Base-by-base conservation (phyloP, 2,797 vertebrate species). In the Podarcis siculus region DNA sequence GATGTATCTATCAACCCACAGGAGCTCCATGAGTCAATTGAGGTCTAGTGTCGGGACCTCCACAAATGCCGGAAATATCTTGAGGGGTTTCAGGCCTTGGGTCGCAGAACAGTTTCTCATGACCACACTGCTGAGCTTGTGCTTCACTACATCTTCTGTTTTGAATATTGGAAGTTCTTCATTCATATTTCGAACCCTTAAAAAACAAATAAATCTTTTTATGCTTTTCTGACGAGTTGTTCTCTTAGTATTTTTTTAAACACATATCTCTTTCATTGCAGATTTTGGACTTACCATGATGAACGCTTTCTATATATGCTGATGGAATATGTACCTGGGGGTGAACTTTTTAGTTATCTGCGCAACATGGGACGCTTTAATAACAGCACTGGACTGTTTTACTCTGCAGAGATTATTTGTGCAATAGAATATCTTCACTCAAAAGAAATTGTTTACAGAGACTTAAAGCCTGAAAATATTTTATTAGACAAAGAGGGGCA, bases 401-500 rank as follows among this genome's bases (percentile, higher is more conserved):
- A 98, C 82, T 96, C 98, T 0, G 90, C 98, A 0, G 99, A 99
- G 97, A 98, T 99, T 1, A 97, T 99, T 30, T 99, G 98, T 71
- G 98, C 99, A 95, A 98, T 99, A 15, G 99, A 99, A 95, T 99
- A 99, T 95, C 97, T 99, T 83, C 99, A 99, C 97, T 95, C 97
- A 95, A 97, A 96, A 95, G 98, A 98, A 86, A 98, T 99, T 1
- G 99, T 99, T 86, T 99, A 99, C 97, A 97, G 99, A 77, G 99
- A 99, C 97, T 96, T 99, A 92, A 99, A 99, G 95, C 99, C 99
- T 0, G 99, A 99, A 95, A 99, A 99, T 96, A 99, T 99, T 90
- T 97, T 99, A 92, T 96, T 99, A 95, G 99, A 99, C 95, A 95
- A 97, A 3, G 98, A 99, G 80, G 99, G 99, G 4, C 99, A 99